Conservation (phyloP, 2,888 invertebrate genomes). For the Chaetogeoica ovagalla region DNA sequence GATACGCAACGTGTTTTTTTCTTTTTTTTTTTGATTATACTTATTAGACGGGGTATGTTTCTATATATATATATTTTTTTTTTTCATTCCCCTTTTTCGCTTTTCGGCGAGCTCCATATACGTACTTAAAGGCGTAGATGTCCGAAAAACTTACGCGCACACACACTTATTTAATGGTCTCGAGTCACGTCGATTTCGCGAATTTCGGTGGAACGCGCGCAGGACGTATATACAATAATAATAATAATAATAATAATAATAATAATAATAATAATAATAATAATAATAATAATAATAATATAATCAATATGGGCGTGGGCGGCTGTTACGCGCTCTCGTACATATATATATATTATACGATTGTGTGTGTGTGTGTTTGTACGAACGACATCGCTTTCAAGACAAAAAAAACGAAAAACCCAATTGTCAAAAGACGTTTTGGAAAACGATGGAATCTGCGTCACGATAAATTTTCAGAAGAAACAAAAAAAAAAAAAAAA, state of each 20-base stretch:
- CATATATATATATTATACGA: background rate
- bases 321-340: background rate
- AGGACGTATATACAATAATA: background rate
- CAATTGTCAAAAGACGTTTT: slow-evolving; percentile 22
- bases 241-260: slow-evolving; percentile 6
- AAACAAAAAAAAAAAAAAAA: too few relatives aligned
- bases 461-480: too few relatives aligned
- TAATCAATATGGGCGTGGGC: slow-evolving; percentile 14
- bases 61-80: background rate
- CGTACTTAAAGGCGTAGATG: background rate
- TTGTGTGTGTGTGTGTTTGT: background rate
- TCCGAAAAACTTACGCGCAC: slow-evolving; percentile 2
- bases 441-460: slow-evolving; percentile 2
- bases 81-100: background rate
- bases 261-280: slow-evolving; percentile 18
- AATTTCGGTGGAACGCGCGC: background rate
- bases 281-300: background rate
- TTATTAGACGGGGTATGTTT: slow-evolving; percentile 12
- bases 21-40: slow-evolving; percentile 39
- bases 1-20: slow-evolving; percentile 10
- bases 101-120: background rate
- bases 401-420: background rate
- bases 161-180: slow-evolving; percentile 15
- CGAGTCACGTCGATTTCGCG: slow-evolving; percentile 37
- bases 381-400: background rate